Evolutionary conservation across 2,113 vertebrate species (phyloP), one percentile per base, ranked within the genome.

Genomic region (Cichladusa arquata): DNA sequence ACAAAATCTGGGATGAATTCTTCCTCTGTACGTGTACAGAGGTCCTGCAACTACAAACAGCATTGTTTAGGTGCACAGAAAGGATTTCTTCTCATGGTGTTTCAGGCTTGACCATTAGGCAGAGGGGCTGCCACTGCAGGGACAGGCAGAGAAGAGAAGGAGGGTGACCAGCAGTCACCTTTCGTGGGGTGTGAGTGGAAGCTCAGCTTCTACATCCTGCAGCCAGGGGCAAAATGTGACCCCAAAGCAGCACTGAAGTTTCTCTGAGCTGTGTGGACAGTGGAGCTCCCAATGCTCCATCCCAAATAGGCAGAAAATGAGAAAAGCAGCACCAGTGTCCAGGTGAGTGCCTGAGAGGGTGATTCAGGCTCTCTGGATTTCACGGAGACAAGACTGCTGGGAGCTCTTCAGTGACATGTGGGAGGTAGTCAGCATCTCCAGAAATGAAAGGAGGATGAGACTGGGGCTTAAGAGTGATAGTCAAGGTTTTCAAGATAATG

Each of bases 11-110:
- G 56, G 40, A 57, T 70, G 24, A 20, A 19, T 87, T 24, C 33
- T 4, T 66, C 45, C 45, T 80, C 71, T 81, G 28, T 14, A 2
- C 0, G 0, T 33, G 33, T 28, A 3, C 3, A 54, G 12, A 23
- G 19, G 12, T 53, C 38, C 38, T 57, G n/a, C 42, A 71, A 12
- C 47, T 79, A 12, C 64, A n/a, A 64, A 22, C 29, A 81, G 45
- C 67, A n/a, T 40, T 1, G 5, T 8, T 23, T 19, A 6, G 47
- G 18, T 74, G 69, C 83, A 66, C 44, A 77, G 66, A 45, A 81
- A 65, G 36, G 14, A 8, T 88, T 93, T 72, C 9, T 81, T n/a
- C 33, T 81, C 34, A 1, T 51, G 57, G 48, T 70, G 29, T 45
- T 74, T 51, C 20, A 79, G 58, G 14, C 19, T 44, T 76, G 40